These are phyloP conservation scores for Salticus scenicus DNA, from an alignment of 2,888 invertebrate genomes.

Conservation along the genomic window DNA sequence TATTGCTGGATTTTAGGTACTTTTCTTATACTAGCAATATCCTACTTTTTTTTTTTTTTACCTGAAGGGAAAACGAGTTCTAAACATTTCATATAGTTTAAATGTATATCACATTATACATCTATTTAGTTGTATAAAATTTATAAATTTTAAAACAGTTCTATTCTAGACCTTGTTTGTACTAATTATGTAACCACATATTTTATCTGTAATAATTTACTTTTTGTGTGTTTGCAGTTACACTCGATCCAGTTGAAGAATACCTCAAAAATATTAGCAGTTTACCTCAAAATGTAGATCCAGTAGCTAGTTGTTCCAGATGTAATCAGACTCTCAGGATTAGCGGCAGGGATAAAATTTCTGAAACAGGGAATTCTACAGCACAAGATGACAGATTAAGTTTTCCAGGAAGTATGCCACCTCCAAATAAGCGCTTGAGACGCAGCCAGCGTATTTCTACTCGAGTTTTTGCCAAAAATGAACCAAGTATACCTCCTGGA, in stretches of 20 bases:
- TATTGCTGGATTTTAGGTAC: too few relatives aligned
- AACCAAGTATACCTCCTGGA: conserved; percentile 70
- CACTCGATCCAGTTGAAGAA: conserved; percentile 68
- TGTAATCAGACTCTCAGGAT: conserved; percentile 44
- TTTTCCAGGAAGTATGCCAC: conserved; percentile 41
- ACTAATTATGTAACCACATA: too few relatives aligned
- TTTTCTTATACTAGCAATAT: too few relatives aligned
- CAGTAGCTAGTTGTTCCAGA: conserved; percentile 24
- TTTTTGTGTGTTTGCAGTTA: too few relatives aligned
- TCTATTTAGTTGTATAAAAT: too few relatives aligned
- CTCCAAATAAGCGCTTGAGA: conserved; percentile 47
- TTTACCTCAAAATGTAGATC: conserved; percentile 58
- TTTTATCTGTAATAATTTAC: too few relatives aligned
- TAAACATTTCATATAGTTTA: too few relatives aligned
- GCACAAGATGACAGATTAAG: conserved; percentile 39
- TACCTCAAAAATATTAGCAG: conserved; percentile 60
- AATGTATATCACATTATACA: too few relatives aligned
- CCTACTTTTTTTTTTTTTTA: too few relatives aligned
- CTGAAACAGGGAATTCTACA: conserved; percentile 44
- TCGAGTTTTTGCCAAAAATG: conserved; percentile 18
- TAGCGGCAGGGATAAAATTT: conserved; percentile 32
- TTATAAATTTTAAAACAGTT: too few relatives aligned
- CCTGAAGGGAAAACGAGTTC: too few relatives aligned
- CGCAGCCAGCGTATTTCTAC: conserved; percentile 48
- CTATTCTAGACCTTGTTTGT: too few relatives aligned